Percentiles rank a stretch among this genome's conserved stretches.
phyloP scores from a whole-genome alignment of 1,140 invertebrate genomes.

The Tribolium madens region DNA sequence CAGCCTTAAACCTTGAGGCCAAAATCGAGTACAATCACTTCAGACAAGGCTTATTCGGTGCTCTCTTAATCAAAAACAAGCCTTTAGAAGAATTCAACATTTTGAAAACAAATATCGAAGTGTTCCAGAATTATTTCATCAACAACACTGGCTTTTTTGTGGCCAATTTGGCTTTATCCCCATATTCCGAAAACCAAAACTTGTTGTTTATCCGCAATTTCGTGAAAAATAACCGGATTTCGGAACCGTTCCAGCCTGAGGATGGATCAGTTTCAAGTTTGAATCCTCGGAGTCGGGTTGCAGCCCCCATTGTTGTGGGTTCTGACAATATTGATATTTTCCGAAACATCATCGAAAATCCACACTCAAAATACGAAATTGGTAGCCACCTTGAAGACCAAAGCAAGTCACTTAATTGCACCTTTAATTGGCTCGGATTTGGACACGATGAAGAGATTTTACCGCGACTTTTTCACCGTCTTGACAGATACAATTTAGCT shows the following conservation, averaged over 20 bases:
- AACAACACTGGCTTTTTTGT: slow-evolving; percentile 90
- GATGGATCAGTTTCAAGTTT: slow-evolving; percentile 75
- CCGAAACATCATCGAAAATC: slow-evolving; percentile 94
- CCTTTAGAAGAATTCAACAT: slow-evolving; percentile 78
- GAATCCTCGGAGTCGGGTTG: slow-evolving; percentile 87
- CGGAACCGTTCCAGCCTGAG: slow-evolving; percentile 84
- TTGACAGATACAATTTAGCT: slow-evolving; percentile 92
- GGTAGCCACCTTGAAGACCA: slow-evolving; percentile 95
- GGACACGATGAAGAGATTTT: slow-evolving; percentile 83
- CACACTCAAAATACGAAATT: slow-evolving; percentile 91
- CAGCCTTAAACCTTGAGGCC: slow-evolving; percentile 85
- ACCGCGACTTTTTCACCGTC: slow-evolving; percentile 86
- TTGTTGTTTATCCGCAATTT: slow-evolving; percentile 91
- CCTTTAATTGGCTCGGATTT: slow-evolving; percentile 93
- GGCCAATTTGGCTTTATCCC: slow-evolving; percentile 86
- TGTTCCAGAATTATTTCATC: slow-evolving; percentile 91
- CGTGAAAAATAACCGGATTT: slow-evolving; percentile 86
- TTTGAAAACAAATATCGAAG: slow-evolving; percentile 76
- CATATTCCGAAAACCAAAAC: slow-evolving; percentile 83
- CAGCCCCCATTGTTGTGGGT: slow-evolving; percentile 89
- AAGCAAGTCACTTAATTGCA: slow-evolving; percentile 92
- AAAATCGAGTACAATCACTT: slow-evolving; percentile 92
- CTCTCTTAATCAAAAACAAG: slow-evolving; percentile 88
- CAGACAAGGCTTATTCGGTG: slow-evolving; percentile 82
- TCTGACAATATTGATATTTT: slow-evolving; percentile 92